These are phyloP conservation scores for Hippocampus kuda DNA, from an alignment of 2,797 vertebrate species.

Conservation along the genomic window DNA sequence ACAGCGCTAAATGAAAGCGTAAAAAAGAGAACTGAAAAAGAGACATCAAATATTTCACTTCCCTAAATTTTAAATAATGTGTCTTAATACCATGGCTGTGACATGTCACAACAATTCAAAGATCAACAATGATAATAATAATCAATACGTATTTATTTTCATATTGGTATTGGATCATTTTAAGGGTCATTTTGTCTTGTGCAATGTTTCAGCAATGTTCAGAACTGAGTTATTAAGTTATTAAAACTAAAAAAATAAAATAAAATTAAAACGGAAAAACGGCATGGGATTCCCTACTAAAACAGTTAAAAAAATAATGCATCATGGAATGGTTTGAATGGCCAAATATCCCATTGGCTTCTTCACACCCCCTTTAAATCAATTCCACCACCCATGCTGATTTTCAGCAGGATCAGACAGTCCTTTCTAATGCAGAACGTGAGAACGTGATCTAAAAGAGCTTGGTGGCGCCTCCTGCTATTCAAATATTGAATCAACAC, in stretches of 20 bases:
- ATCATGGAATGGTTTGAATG: too few relatives aligned
- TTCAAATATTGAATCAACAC: not conserved
- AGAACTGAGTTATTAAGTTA: too few relatives aligned
- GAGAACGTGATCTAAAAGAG: not conserved
- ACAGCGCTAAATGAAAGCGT: not conserved
- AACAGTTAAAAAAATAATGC: not conserved
- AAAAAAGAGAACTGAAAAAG: not conserved
- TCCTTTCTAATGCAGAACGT: not conserved
- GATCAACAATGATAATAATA: not conserved
- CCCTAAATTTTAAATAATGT: too few relatives aligned
- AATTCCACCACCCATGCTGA: not conserved
- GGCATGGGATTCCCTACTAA: too few relatives aligned
- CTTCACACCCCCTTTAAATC: not conserved
- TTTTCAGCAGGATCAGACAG: not conserved
- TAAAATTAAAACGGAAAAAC: too few relatives aligned
- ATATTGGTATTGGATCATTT: too few relatives aligned
- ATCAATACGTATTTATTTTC: too few relatives aligned
- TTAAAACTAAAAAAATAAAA: too few relatives aligned
- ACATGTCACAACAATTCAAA: not conserved
- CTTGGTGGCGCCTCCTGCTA: not conserved
- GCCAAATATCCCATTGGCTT: not conserved
- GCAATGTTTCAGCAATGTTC: too few relatives aligned
- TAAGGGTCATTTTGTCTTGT: too few relatives aligned
- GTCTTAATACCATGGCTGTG: not conserved
- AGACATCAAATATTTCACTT: too few relatives aligned